Evolutionary conservation across 2,797 vertebrate species (phyloP).

Genomic region (Halcyon smyrnensis): DNA sequence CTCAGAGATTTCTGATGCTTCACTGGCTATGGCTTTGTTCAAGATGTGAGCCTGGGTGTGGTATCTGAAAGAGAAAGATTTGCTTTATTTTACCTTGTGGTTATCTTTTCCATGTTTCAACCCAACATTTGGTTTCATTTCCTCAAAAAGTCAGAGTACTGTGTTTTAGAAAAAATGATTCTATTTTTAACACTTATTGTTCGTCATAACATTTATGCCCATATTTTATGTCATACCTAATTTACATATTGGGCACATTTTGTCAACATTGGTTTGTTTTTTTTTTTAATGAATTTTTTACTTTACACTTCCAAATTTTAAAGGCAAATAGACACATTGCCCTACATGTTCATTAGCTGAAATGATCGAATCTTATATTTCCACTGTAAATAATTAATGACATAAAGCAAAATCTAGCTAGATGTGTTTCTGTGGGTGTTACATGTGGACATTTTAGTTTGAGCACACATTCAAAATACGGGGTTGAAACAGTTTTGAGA

Average conservation of each 20-base stretch:
- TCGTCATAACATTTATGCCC: background rate
- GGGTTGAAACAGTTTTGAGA: background rate
- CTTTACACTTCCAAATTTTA: background rate
- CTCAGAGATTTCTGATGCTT: background rate
- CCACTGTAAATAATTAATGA: background rate
- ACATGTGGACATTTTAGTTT: rapidly evolving
- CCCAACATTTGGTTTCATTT: background rate
- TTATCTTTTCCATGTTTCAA: background rate
- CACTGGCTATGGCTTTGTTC: background rate
- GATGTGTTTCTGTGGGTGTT: background rate
- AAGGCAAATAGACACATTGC: background rate
- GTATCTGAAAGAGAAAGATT: background rate
- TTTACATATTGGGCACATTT: background rate
- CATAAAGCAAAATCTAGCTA: background rate
- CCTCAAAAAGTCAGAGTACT: rapidly evolving
- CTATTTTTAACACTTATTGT: background rate
- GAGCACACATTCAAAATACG: background rate
- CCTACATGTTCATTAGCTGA: background rate
- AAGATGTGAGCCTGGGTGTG: background rate
- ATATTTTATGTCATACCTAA: background rate
- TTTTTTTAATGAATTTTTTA: background rate
- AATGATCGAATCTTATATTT: background rate
- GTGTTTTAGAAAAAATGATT: background rate
- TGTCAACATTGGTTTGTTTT: background rate
- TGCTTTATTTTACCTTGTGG: background rate